These are phyloP conservation scores for Mongoloraphidia duomilia DNA, from an alignment of 2,888 invertebrate genomes.

Conservation along the genomic window DNA sequence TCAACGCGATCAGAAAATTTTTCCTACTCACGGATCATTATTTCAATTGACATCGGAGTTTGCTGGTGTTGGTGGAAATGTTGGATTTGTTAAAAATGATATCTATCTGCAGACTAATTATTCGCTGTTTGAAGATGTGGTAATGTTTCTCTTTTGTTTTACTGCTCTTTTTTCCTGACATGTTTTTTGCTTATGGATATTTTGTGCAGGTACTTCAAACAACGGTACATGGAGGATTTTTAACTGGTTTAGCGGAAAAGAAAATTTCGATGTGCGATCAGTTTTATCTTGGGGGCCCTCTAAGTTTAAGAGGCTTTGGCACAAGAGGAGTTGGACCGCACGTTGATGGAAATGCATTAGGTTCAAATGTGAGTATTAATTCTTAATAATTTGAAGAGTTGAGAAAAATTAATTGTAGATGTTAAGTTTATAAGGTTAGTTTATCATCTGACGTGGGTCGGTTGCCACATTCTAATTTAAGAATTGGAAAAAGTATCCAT, in stretches of 20 bases:
- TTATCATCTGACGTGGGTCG: no score
- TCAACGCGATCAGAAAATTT: constrained; percentile 62
- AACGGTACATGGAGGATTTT: constrained; percentile 50
- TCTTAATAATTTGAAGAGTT: background rate
- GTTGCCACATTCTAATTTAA: no score
- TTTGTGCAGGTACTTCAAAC: constrained; percentile 51
- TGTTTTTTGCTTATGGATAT: constrained; percentile 4
- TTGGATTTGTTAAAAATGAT: constrained; percentile 79
- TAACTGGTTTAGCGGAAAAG: constrained; percentile 48
- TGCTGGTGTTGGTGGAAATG: constrained; percentile 81
- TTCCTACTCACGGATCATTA: constrained; percentile 61
- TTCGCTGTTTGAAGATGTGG: constrained; percentile 43
- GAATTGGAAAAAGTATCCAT: no score
- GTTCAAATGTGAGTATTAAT: constrained; percentile 41
- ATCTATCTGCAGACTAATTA: constrained; percentile 55
- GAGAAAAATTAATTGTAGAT: no score
- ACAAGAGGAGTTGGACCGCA: constrained; percentile 79
- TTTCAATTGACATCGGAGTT: constrained; percentile 67
- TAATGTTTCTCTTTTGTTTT: constrained; percentile 24
- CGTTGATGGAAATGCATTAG: constrained; percentile 57
- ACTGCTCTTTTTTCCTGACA: constrained; percentile 1
- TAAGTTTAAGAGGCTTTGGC: constrained; percentile 76
- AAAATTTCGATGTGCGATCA: constrained; percentile 50
- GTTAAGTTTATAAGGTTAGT: no score
- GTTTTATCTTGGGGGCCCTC: constrained; percentile 81